Base-by-base conservation (phyloP, 2,888 invertebrate species). In the Graphium colonna region DNA sequence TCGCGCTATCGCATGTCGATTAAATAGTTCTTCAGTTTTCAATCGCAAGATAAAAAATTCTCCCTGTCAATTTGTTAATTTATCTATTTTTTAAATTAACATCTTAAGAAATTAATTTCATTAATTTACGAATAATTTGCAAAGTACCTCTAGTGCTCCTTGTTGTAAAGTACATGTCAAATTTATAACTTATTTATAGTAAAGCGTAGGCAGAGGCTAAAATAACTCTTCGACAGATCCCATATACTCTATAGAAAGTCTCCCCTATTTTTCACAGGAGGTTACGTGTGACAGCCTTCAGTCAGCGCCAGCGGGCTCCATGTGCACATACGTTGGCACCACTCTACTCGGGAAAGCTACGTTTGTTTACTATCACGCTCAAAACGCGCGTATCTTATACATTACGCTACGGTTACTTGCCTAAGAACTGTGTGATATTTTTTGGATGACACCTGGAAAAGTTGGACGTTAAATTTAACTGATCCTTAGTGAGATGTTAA, bases 211-310 rank as follows among this genome's bases (percentile, higher is more conserved):
- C 40, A 49, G 49, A 31, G 41, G 16, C 17, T 21, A 33, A 47
- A 42, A 28, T 21, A 21, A 8, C 15, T 47, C 57, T n/a, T 12
- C 26, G 45, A 50, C 51, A 56, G 55, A 54, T 51, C 56, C 52
- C 65, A 61, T 62, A 46, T 45, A 43, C 44, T 54, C 50, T 46
- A 41, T 51, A 31, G 39, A 43, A 41, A 28, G 47, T 55, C 69
- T 78, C 75, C 73, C 75, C 74, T 75, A 76, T 76, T 72, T 69
- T 62, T 71, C 62, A 65, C 69, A 73, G 77, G 82, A 82, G 76
- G 79, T 71, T 79, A 77, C 72, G 77, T 74, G 68, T 79, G 79
- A 77, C 80, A 84, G 80, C 77, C 82, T 84, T 80, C 84, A 89
- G 88, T 89, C 74, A 81, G 76, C 73, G 79, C 73, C 76, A 73